A percentile compares a stretch with the other conserved stretches of the same genome.
These are phyloP conservation scores for Pterocles gutturalis DNA, from an alignment of 2,113 vertebrate genomes.

Conservation along the genomic window DNA sequence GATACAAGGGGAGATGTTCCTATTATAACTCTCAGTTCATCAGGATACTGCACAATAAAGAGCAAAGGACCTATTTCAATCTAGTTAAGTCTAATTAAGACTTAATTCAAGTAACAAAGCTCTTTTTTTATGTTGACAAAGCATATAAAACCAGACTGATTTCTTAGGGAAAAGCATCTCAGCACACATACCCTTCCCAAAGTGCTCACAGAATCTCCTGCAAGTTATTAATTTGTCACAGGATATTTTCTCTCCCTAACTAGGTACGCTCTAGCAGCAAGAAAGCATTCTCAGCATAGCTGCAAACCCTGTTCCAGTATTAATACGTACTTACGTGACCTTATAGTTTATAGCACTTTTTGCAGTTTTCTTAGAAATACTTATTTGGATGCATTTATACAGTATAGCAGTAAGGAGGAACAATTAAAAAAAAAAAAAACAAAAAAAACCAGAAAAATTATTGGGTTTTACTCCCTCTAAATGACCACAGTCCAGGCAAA, in stretches of 20 bases:
- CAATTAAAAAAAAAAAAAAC: neutral
- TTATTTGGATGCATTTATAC: neutral
- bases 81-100: neutral
- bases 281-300: neutral
- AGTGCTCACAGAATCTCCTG: neutral
- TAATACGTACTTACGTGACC: rapidly evolving
- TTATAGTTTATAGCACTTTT: neutral
- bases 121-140: neutral
- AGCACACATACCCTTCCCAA: neutral
- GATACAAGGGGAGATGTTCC: neutral
- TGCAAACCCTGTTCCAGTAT: neutral
- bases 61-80: slow-evolving; percentile 23
- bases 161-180: neutral
- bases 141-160: neutral
- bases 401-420: neutral
- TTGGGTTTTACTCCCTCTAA: neutral
- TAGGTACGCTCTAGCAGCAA: neutral
- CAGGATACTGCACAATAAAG: neutral
- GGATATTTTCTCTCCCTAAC: neutral
- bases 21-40: neutral
- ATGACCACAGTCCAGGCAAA: neutral
- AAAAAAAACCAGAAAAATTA: neutral
- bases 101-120: neutral
- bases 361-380: neutral
- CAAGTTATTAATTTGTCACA: neutral